Evolutionary conservation across 2,888 invertebrate species (phyloP).

Genomic region (Volucella bombylans): DNA sequence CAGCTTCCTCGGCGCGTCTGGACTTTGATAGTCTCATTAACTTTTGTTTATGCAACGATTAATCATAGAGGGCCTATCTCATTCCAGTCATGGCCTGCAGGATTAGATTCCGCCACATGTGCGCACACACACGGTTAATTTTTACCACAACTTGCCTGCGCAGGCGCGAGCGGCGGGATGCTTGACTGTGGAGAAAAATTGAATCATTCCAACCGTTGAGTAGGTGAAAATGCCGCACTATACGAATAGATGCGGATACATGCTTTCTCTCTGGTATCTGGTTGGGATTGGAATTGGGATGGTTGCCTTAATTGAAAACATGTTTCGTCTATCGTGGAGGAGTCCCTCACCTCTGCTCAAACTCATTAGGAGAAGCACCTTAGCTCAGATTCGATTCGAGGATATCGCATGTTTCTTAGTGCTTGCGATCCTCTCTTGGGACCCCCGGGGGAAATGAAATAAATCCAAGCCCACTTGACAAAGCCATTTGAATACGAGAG

Average conservation of each 20-base stretch:
- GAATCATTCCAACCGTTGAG: constrained; percentile 59
- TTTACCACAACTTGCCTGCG: constrained; percentile 39
- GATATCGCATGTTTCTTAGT: constrained; percentile 1
- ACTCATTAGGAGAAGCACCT: constrained; percentile 51
- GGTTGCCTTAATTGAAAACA: constrained; percentile 64
- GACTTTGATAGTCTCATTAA: constrained; percentile 74
- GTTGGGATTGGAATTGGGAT: too few species aligned
- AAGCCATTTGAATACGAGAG: constrained; percentile 59
- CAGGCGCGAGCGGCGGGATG: constrained; percentile 38
- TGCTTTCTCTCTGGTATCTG: not conserved
- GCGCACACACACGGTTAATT: constrained; percentile 49
- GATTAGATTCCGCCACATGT: constrained; percentile 63
- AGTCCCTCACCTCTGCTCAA: constrained; percentile 14
- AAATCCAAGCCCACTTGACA: constrained; percentile 71
- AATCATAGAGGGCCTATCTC: constrained; percentile 67
- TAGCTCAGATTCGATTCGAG: constrained; percentile 2
- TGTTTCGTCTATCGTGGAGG: constrained; percentile 57
- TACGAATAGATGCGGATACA: not conserved
- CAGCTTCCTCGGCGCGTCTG: constrained; percentile 43
- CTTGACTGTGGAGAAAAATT: constrained; percentile 55
- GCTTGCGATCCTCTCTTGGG: not conserved
- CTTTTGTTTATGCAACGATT: constrained; percentile 74
- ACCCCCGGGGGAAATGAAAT: constrained; percentile 60
- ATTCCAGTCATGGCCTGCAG: constrained; percentile 60
- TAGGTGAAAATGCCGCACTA: constrained; percentile 49